A percentile compares a stretch with the other conserved stretches of the same genome.
Evolutionary conservation across 1,140 invertebrate species (phyloP).

Genomic region (Neodiprion lecontei): DNA sequence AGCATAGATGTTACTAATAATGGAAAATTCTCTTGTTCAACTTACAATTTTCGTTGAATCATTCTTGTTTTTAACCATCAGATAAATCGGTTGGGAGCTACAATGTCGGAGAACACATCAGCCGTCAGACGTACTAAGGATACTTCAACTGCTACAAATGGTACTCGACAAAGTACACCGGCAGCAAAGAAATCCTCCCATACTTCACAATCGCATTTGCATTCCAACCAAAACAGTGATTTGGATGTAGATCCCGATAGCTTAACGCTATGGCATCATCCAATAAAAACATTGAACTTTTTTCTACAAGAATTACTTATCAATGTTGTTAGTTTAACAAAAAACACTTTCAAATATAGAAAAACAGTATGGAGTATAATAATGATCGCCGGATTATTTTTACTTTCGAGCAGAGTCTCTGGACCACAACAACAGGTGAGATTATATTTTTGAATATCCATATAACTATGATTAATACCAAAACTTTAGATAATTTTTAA

Average conservation of each 20-base stretch:
- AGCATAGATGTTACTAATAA: too few species aligned
- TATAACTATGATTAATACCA: not conserved
- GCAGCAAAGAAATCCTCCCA: constrained; percentile 21
- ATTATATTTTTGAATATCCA: constrained; percentile 41
- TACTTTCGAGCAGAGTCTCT: constrained; percentile 60
- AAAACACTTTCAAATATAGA: constrained; percentile 56
- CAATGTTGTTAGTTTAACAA: constrained; percentile 67
- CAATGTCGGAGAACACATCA: constrained; percentile 51
- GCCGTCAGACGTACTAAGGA: constrained; percentile 51
- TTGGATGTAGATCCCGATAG: constrained; percentile 63
- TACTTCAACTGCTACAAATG: constrained; percentile 44
- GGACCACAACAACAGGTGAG: constrained; percentile 69
- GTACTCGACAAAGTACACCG: constrained; percentile 40
- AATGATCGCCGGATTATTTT: constrained; percentile 51
- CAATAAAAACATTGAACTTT: constrained; percentile 84
- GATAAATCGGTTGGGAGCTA: constrained; percentile 47
- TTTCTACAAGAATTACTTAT: constrained; percentile 78
- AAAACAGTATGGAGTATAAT: constrained; percentile 54
- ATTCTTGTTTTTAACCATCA: constrained; percentile 31
- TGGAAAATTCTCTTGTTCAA: not conserved
- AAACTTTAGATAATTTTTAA: constrained; percentile 24
- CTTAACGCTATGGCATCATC: constrained; percentile 87
- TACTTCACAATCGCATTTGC: constrained; percentile 2
- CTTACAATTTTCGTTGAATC: not conserved
- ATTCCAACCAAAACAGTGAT: constrained; percentile 20